phyloP scores from a whole-genome alignment of 2,113 vertebrate species.

The Ornithorhynchus anatinus region DNA sequence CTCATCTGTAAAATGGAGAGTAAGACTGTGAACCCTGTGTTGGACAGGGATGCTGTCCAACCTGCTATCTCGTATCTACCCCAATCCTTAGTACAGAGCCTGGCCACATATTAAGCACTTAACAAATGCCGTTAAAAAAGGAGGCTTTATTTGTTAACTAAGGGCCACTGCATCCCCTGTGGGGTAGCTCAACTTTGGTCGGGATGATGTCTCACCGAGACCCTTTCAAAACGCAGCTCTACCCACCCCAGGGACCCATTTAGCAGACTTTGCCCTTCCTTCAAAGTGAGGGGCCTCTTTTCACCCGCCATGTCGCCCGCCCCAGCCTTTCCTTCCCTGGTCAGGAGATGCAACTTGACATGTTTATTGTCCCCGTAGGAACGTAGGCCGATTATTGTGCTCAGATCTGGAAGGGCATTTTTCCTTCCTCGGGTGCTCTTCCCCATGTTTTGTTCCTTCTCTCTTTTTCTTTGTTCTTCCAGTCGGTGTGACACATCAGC shows the following conservation, averaged over 20 bases:
- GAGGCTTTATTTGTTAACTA: too few species aligned
- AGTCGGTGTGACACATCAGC: background rate
- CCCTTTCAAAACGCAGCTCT: background rate
- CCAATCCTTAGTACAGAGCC: too few species aligned
- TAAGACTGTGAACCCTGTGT: too few species aligned
- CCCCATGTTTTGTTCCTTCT: conserved; percentile 1
- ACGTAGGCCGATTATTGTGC: background rate
- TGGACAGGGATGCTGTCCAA: too few species aligned
- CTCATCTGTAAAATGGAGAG: too few species aligned
- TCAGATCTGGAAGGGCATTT: background rate
- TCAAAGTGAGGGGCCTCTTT: background rate
- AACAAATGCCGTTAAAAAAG: too few species aligned
- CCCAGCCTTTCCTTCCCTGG: background rate
- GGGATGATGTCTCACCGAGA: too few species aligned
- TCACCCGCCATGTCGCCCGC: background rate
- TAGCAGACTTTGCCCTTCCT: background rate
- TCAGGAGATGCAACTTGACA: background rate
- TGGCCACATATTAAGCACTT: too few species aligned
- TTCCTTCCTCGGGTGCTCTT: background rate
- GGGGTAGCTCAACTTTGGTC: too few species aligned
- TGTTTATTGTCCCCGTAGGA: background rate
- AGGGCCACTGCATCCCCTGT: too few species aligned
- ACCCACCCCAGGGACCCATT: background rate
- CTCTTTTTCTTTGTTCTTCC: too few species aligned
- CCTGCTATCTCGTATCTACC: too few species aligned